These are phyloP conservation scores for Drosophila rufa DNA, from an alignment of 1,140 invertebrate genomes.

Conservation along the genomic window DNA sequence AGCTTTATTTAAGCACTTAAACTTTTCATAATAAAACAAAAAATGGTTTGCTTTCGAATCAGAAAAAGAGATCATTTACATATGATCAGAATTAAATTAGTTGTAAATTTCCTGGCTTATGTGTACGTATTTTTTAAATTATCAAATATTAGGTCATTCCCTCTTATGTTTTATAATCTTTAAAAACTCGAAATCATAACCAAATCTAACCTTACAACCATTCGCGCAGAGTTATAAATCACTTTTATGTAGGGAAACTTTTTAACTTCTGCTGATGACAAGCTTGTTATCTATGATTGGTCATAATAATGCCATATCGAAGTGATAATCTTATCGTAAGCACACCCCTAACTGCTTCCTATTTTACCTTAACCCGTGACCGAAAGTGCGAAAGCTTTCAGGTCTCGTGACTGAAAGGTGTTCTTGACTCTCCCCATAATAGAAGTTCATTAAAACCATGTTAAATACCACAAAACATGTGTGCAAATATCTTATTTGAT, in stretches of 20 bases:
- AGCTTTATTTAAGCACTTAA: too few species aligned
- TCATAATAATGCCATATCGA: slow-evolving; percentile 6
- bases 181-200: too few species aligned
- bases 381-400: neutral
- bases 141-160: too few species aligned
- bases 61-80: too few species aligned
- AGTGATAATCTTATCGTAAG: slow-evolving; percentile 19
- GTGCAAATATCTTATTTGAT: slow-evolving; percentile 6
- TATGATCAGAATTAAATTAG: too few species aligned
- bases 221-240: neutral
- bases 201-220: neutral
- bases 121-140: too few species aligned
- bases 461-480: neutral
- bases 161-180: too few species aligned
- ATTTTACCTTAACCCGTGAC: slow-evolving; percentile 3
- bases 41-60: too few species aligned
- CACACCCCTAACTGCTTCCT: slow-evolving; percentile 10
- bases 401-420: neutral
- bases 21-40: too few species aligned
- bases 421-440: neutral
- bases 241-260: neutral
- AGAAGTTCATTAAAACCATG: neutral
- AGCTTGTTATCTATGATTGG: slow-evolving; percentile 13
- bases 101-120: too few species aligned
- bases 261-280: neutral